These are phyloP conservation scores for Panopea generosa DNA, from an alignment of 2,888 invertebrate species.

Conservation along the genomic window DNA sequence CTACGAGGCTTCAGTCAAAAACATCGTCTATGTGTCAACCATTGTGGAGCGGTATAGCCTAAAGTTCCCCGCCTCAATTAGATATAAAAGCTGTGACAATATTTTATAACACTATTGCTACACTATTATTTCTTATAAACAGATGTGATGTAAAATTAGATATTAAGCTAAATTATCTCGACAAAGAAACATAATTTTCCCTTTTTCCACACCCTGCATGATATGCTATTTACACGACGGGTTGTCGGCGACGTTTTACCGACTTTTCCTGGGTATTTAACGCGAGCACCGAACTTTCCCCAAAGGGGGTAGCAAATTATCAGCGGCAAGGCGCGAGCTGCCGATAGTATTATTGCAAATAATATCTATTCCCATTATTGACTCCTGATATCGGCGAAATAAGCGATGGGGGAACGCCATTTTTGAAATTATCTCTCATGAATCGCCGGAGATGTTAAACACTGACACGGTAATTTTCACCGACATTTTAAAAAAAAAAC, in stretches of 20 bases:
- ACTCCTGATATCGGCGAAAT: slow-evolving; percentile 22
- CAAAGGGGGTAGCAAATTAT: slow-evolving; percentile 49
- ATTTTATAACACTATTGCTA: no score
- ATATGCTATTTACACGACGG: slow-evolving; percentile 35
- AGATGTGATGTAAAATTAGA: slow-evolving; percentile 48
- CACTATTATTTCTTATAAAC: slow-evolving; percentile 35
- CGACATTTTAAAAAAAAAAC: slow-evolving; percentile 28
- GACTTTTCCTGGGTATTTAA: slow-evolving; percentile 31
- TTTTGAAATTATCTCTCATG: slow-evolving; percentile 18
- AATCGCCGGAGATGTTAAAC: slow-evolving; percentile 20
- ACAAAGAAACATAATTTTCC: slow-evolving; percentile 31
- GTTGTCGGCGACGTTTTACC: slow-evolving; percentile 28
- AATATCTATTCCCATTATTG: slow-evolving; percentile 57
- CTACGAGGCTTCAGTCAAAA: no score
- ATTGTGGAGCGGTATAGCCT: no score
- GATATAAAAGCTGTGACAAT: no score
- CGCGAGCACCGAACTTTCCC: slow-evolving; percentile 26
- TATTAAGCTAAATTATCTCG: slow-evolving; percentile 21
- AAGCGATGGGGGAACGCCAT: slow-evolving; percentile 17
- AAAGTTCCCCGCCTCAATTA: no score
- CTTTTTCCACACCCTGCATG: slow-evolving; percentile 24
- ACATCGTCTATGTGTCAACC: no score
- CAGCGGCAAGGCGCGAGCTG: slow-evolving; percentile 47
- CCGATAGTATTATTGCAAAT: slow-evolving; percentile 53
- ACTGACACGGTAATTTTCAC: slow-evolving; percentile 51